Evolutionary conservation across 2,113 vertebrate genomes (phyloP), one percentile per base, ranked within the genome.

Genomic region (Percopsis transmontana): DNA sequence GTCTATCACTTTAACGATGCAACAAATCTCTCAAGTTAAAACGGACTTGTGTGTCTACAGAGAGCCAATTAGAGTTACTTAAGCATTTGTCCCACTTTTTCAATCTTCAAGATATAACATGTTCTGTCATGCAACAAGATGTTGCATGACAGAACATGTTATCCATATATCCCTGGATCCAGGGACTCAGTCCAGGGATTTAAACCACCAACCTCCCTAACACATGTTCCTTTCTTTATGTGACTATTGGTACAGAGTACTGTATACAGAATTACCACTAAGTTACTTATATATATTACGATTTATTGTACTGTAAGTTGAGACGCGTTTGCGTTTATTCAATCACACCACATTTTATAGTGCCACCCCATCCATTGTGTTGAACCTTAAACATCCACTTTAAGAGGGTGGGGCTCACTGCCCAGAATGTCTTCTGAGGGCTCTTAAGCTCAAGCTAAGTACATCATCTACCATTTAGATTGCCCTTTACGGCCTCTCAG

Each of bases 61-160:
- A 83, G 67, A 86, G 58, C 55, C 62, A 86, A 69, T 85, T 77
- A 78, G 62, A 78, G 62, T 68, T 54, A 12, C 15, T n/a, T 16
- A 16, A 47, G 15, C 15, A 33, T 33, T 33, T 33, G 27, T 33
- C 8, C 27, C 27, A 33, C 27, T 0, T 33, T 33, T 4, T 33
- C 27, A 33, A 7, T 33, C 27, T 33, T 33, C 8, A 13, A 15
- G 42, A 10, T 12, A 44, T 12, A 44, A 10, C 12, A 16, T 15
- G n/a, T 15, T 44, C 42, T 44, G n/a, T n/a, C n/a, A n/a, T n/a
- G n/a, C n/a, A n/a, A n/a, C n/a, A n/a, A n/a, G n/a, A n/a, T 44
- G 42, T 15, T 44, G 42, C 2, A 12, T 44, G 11, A 3, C 12
- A n/a, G n/a, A n/a, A n/a, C n/a, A n/a, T n/a, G n/a, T 44, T 10